Percentiles rank a stretch among this genome's conserved stretches.
Evolutionary conservation across 2,113 vertebrate species (phyloP).

Genomic region (Aegotheles bennettii): DNA sequence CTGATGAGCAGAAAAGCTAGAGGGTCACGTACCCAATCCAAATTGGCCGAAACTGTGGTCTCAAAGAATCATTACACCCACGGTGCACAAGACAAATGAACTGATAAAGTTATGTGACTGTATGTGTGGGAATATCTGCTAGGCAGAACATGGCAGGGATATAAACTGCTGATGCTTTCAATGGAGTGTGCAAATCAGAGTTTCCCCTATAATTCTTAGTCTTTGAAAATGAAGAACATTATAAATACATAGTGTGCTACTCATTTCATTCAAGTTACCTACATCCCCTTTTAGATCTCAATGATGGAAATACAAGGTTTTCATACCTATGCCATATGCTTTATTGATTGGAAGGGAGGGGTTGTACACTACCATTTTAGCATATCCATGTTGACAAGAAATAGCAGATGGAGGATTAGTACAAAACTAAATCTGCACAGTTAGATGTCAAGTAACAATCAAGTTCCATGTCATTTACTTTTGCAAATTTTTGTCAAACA

Average conservation of each 20-base stretch:
- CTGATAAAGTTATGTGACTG: not conserved
- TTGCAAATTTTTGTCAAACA: conserved; percentile 3
- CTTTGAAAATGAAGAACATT: not conserved
- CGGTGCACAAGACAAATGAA: not conserved
- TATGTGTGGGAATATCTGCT: not conserved
- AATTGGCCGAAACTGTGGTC: not conserved
- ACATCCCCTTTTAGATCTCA: not conserved
- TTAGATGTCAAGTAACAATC: conserved; percentile 9
- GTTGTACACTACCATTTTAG: conserved; percentile 1
- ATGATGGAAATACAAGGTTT: not conserved
- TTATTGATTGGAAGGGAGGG: not conserved
- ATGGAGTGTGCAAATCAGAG: not conserved
- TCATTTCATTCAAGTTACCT: not conserved
- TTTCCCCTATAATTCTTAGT: not conserved
- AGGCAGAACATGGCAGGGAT: not conserved
- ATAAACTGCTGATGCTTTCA: not conserved
- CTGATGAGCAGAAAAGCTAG: not conserved
- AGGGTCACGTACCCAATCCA: not conserved
- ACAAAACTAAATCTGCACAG: conserved; percentile 40
- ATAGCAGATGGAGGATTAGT: conserved; percentile 38
- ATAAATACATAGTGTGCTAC: not conserved
- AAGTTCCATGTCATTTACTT: conserved; percentile 7
- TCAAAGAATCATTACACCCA: not conserved
- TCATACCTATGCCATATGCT: not conserved
- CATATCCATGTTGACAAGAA: not conserved